These are phyloP conservation scores for Oreotrochilus melanogaster DNA, from an alignment of 2,113 vertebrate species.

Conservation along the genomic window DNA sequence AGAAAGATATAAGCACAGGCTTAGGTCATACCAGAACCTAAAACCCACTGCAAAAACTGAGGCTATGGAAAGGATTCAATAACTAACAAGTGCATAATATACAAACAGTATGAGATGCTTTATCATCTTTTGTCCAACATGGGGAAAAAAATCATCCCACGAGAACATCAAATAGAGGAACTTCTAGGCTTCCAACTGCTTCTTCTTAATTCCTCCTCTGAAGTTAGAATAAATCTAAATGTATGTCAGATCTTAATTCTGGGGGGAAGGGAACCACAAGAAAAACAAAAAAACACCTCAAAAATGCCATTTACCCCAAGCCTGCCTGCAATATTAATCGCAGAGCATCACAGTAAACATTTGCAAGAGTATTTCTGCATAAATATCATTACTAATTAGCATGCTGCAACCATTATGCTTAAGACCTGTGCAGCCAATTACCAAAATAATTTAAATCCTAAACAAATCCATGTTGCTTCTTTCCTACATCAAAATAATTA, in stretches of 20 bases:
- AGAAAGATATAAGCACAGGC: constrained; percentile 1
- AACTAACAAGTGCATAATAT: background rate
- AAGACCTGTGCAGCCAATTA: background rate
- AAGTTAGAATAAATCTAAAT: background rate
- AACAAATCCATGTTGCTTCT: constrained; percentile 39
- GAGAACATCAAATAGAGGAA: background rate
- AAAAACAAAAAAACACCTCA: background rate
- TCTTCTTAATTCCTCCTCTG: background rate
- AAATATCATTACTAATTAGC: background rate
- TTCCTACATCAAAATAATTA: constrained; percentile 48
- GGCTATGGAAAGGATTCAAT: background rate
- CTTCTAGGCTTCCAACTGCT: background rate
- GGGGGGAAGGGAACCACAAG: background rate
- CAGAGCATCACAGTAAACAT: background rate
- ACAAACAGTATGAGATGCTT: background rate
- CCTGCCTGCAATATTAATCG: background rate
- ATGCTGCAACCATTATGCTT: background rate
- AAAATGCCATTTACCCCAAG: background rate
- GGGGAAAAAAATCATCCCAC: background rate
- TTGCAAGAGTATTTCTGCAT: constrained; percentile 40
- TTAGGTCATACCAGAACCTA: constrained; percentile 30
- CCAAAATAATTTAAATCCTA: constrained; percentile 33
- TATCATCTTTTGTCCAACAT: background rate
- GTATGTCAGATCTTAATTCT: background rate
- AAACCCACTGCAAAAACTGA: background rate